phyloP scores from a whole-genome alignment of 2,113 vertebrate species.

The Lophochroa leadbeateri region DNA sequence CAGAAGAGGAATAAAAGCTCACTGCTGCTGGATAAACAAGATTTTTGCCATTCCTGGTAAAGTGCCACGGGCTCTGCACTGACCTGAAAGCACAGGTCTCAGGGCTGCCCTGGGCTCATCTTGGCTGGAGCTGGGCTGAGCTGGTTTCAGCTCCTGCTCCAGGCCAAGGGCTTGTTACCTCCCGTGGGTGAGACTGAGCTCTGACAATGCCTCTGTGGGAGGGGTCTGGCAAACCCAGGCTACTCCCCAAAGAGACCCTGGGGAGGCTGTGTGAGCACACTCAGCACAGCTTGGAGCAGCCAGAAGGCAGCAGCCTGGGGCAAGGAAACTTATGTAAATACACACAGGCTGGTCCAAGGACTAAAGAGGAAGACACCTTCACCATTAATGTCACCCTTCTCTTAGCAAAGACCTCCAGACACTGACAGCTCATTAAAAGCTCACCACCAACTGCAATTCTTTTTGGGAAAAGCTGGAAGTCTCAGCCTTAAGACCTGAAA shows the following conservation, averaged over 20 bases:
- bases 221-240: neutral
- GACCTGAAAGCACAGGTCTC: neutral
- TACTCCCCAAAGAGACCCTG: neutral
- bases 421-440: neutral
- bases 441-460: neutral
- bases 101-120: neutral
- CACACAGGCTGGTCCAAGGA: neutral
- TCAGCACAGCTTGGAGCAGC: neutral
- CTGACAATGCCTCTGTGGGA: neutral
- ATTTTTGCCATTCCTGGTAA: neutral
- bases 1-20: neutral
- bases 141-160: accelerated
- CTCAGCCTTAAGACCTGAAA: neutral
- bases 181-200: neutral
- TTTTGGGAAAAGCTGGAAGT: neutral
- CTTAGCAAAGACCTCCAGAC: neutral
- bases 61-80: accelerated
- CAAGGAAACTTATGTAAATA: neutral
- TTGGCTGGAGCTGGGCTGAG: neutral
- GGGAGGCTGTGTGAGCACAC: accelerated
- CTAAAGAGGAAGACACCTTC: neutral
- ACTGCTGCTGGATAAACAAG: neutral
- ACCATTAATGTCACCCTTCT: neutral
- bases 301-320: neutral
- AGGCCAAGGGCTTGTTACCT: accelerated